A percentile compares a stretch with the other conserved stretches of the same genome.
Conservation (phyloP, 1,140 invertebrate species). For the Drosophila subpulchrella region DNA sequence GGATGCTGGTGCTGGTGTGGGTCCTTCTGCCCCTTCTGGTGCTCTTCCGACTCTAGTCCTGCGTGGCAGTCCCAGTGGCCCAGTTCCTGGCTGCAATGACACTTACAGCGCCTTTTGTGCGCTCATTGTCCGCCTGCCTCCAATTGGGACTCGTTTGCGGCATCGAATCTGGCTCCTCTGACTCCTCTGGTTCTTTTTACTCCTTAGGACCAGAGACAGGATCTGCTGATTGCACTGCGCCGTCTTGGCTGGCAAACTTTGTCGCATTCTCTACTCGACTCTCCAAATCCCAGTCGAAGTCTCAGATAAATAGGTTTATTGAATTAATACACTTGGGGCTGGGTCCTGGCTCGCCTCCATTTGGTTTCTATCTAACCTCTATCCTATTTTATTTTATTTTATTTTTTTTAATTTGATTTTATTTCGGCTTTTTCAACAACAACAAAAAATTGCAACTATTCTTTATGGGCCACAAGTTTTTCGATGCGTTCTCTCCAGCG, state of each 20-base stretch:
- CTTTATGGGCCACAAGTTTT: constrained; percentile 33
- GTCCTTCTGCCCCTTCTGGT: constrained; percentile 1
- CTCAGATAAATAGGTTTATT: constrained; percentile 79
- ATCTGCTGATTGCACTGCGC: constrained; percentile 71
- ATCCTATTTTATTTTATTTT: constrained; percentile 14
- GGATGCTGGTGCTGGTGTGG: constrained; percentile 3
- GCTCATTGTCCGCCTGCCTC: constrained; percentile 70
- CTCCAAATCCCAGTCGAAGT: constrained; percentile 37
- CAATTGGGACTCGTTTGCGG: constrained; percentile 79
- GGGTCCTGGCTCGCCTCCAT: constrained; percentile 9
- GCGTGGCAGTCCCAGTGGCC: constrained; percentile 65
- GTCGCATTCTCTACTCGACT: constrained; percentile 65
- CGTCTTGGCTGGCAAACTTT: constrained; percentile 67
- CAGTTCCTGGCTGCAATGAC: constrained; percentile 74
- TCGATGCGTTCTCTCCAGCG: constrained; percentile 25
- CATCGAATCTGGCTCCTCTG: constrained; percentile 59
- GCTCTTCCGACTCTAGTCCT: constrained; percentile 25
- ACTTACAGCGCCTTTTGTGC: constrained; percentile 76
- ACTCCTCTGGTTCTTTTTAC: constrained; percentile 34
- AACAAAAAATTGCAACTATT: constrained; percentile 38
- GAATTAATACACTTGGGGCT: constrained; percentile 70
- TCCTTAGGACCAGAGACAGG: constrained; percentile 18
- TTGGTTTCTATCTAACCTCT: constrained; percentile 18
- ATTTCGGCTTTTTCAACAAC: constrained; percentile 17
- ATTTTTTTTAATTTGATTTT: constrained; percentile 39